Percentiles rank a stretch among this genome's conserved stretches.
Evolutionary conservation across 2,888 invertebrate species (phyloP).

Genomic region (Hydropsyche betteni): DNA sequence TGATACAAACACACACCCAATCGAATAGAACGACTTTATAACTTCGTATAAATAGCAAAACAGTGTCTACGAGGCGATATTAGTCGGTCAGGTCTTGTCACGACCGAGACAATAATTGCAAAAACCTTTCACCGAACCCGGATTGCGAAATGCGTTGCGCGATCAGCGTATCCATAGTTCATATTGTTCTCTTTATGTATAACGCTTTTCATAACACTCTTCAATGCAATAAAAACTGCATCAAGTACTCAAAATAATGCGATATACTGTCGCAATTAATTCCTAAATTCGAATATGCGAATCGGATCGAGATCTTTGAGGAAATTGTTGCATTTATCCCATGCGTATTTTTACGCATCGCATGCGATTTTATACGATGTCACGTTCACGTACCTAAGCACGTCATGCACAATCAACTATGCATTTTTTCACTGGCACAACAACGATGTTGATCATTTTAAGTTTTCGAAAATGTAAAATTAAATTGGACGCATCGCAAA

Average conservation of each 20-base stretch:
- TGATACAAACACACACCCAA: too few species aligned
- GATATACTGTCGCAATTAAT: too few species aligned
- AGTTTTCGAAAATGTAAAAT: too few species aligned
- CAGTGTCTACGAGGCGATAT: conserved; percentile 13
- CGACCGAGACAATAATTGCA: conserved; percentile 33
- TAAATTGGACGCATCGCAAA: too few species aligned
- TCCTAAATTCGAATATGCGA: too few species aligned
- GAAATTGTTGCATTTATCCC: background rate
- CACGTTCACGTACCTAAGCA: background rate
- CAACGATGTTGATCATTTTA: background rate
- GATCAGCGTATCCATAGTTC: background rate
- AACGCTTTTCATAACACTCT: background rate
- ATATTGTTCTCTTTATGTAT: background rate
- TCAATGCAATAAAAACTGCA: background rate
- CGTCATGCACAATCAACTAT: conserved; percentile 20
- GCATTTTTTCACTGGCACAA: background rate
- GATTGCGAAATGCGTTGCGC: conserved; percentile 22
- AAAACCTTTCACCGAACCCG: conserved; percentile 38
- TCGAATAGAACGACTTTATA: too few species aligned
- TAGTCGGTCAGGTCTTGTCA: conserved; percentile 31
- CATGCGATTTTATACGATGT: background rate
- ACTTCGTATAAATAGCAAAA: too few species aligned
- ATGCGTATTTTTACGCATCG: conserved; percentile 2
- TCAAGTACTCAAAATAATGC: background rate
- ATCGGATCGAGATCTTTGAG: background rate